Base-by-base conservation (phyloP, 2,113 vertebrate genomes). In the Cyprinus carpio region DNA sequence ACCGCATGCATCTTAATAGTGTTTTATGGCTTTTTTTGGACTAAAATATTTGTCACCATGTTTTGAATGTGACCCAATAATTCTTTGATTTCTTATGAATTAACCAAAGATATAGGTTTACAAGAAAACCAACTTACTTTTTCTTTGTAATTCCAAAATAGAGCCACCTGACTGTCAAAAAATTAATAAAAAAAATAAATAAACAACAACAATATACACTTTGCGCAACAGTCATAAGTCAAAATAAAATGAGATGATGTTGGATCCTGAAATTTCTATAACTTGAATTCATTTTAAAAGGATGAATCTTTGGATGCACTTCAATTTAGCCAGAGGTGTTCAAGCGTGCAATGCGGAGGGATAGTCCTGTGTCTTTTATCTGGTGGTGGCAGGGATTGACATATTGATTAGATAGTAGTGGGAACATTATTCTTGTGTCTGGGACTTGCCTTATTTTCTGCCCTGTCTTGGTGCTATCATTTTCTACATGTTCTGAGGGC, bases 271-370 rank as follows among this genome's bases (percentile, higher is more conserved):
- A 78, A 77, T 75, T 83, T n/a, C 77, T 78, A 64, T 84, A 40
- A 56, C 76, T 72, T 40, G 37, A 82, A 75, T 51, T 65, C 56
- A 56, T 81, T 84, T 18, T 40, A 75, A 86, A 78, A 72, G 78
- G 74, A 86, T 84, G 84, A 84, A 80, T 60, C 84, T 79, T 37
- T 67, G 56, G 46, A 83, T 29, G 60, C 87, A 56, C 86, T 83
- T 85, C 86, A 89, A 82, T 87, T 89, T 89, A 86, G 64, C 84
- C 86, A 75, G 75, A 89, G 84, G 86, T 87, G 86, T 82, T 84
- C 37, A 69, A 83, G 86, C 78, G 27, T 86, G 84, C 64, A 9
- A 34, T 37, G 51, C 46, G 56, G 81, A 71, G 13, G 84, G 86
- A 83, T 37, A 77, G 60, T 46, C 71, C 81, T 60, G 37, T 81